phyloP scores from a whole-genome alignment of 2,113 vertebrate genomes.

The Paracanthobrama guichenoti region DNA sequence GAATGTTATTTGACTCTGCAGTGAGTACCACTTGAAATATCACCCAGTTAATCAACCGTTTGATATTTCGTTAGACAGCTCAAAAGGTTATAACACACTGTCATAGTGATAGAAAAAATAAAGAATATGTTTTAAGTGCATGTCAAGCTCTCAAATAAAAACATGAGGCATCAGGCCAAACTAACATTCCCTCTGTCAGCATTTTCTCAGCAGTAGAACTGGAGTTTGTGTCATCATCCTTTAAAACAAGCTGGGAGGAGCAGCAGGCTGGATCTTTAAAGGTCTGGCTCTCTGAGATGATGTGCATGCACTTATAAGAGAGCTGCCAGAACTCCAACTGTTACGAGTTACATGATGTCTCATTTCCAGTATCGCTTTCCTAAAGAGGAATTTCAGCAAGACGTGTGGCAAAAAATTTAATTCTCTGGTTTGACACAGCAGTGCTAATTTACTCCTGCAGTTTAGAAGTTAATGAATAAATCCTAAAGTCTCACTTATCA shows the following conservation, averaged over 20 bases:
- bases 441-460: neutral
- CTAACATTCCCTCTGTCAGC: slow-evolving; percentile 10
- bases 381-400: neutral
- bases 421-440: neutral
- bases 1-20: too few relatives aligned
- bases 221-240: neutral
- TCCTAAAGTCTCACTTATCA: neutral
- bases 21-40: too few relatives aligned
- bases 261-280: neutral
- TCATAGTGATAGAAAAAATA: neutral
- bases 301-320: neutral
- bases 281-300: neutral
- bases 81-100: neutral
- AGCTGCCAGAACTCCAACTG: slow-evolving; percentile 25
- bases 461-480: neutral
- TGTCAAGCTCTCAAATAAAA: neutral
- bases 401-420: neutral
- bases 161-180: neutral
- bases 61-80: neutral
- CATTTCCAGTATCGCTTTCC: neutral
- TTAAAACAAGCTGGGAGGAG: slow-evolving; percentile 10
- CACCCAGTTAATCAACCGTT: neutral
- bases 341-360: neutral
- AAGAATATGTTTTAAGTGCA: neutral
- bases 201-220: slow-evolving; percentile 8